These are phyloP conservation scores for Pseudotriccus pelzelni DNA, from an alignment of 2,797 vertebrate genomes.

Conservation along the genomic window DNA sequence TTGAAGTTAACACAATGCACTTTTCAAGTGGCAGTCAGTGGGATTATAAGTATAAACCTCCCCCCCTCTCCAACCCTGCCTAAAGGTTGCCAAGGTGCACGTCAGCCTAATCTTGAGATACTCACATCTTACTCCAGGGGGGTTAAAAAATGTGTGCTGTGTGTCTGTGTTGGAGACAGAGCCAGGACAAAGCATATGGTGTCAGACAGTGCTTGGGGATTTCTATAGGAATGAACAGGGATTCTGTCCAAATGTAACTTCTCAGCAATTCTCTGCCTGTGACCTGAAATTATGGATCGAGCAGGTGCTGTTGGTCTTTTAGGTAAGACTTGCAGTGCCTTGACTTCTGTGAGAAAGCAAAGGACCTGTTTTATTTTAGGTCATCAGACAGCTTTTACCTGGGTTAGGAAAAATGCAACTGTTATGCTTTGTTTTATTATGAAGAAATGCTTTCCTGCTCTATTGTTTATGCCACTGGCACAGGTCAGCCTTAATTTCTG, in stretches of 20 bases:
- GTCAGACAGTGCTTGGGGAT: constrained; percentile 19
- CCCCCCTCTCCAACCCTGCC: background rate
- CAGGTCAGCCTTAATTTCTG: background rate
- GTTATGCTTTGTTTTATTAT: background rate
- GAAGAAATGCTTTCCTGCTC: background rate
- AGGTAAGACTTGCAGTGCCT: background rate
- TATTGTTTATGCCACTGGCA: constrained; percentile 26
- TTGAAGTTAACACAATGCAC: background rate
- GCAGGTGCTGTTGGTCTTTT: constrained; percentile 23
- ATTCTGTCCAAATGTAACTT: constrained; percentile 18
- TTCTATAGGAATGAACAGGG: constrained; percentile 11
- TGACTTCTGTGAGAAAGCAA: background rate
- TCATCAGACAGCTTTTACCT: background rate
- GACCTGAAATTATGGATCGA: constrained; percentile 10
- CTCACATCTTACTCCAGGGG: background rate
- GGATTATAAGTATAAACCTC: background rate
- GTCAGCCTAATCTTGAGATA: background rate
- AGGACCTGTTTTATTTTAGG: constrained; percentile 12
- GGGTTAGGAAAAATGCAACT: background rate
- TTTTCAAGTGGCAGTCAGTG: constrained; percentile 9
- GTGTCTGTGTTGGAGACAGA: background rate
- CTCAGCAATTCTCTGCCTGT: constrained; percentile 20
- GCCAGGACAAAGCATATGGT: constrained; percentile 37
- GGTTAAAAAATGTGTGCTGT: background rate
- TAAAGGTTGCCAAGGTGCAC: background rate